Conservation (phyloP, 1,140 invertebrate genomes). For the Pomacea maculata region DNA sequence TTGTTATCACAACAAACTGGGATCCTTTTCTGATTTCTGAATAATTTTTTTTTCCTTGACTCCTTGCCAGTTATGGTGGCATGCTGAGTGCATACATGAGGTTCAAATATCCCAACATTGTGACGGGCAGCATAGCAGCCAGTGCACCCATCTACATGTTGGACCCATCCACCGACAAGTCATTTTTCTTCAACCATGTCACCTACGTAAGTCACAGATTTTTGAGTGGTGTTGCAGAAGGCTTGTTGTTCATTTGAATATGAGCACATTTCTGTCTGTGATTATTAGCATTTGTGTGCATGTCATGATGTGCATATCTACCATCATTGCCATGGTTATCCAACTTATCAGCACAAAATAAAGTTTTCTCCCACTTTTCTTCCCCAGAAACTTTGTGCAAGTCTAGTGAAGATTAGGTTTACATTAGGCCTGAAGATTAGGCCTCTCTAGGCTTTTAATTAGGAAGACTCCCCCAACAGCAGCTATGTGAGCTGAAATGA, state of each 20-base stretch:
- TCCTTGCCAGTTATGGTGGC: constrained; percentile 56
- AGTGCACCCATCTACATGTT: constrained; percentile 94
- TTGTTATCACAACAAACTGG: no score
- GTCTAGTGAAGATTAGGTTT: no score
- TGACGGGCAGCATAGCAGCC: constrained; percentile 87
- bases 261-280: constrained; percentile 68
- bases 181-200: constrained; percentile 73
- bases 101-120: constrained; percentile 92
- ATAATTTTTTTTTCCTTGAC: no score
- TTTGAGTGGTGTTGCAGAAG: neutral
- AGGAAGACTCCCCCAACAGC: no score
- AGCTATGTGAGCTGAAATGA: no score
- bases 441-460: no score
- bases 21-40: no score
- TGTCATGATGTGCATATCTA: neutral
- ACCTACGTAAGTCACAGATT: constrained; percentile 50
- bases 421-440: no score
- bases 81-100: constrained; percentile 62
- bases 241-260: constrained; percentile 32
- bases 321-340: no score
- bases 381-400: no score
- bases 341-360: no score
- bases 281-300: neutral
- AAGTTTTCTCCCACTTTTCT: no score
- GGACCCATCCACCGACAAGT: constrained; percentile 78